Evolutionary conservation across 2,888 invertebrate genomes (phyloP), one percentile per base, ranked within the genome.

Genomic region (Papilio protenor): DNA sequence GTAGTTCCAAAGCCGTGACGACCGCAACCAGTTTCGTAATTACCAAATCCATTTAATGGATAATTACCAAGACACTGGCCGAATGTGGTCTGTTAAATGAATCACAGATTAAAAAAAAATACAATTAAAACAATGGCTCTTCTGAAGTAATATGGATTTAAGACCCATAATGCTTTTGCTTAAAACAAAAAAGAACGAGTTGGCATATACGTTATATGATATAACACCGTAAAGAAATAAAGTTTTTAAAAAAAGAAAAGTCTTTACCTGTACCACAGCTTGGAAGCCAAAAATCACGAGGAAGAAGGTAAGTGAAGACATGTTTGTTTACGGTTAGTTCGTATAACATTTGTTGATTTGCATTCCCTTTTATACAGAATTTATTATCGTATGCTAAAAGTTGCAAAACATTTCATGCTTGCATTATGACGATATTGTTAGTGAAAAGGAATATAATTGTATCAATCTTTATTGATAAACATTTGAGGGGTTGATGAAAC

Each of bases 191-290:
- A 27, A 2, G 2, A 27, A 27, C 27, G 27, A 27, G 1, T 2
- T 27, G 27, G 27, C 27, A 27, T 27, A 27, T n/a, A n/a, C n/a
- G n/a, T n/a, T n/a, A n/a, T n/a, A n/a, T n/a, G n/a, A n/a, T n/a
- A n/a, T 27, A 27, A 27, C 27, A 27, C 1, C 27, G 2, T 27
- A 27, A 27, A 27, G 1, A 27, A 27, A 27, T 27, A 27, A 27
- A 2, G 1, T 27, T 27, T 55, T 2, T 8, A 12, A 23, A 59
- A 59, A 23, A 4, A 59, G 3, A 6, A 23, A 61, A 23, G 16
- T 3, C 14, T 73, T 64, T 64, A 74, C 74, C 74, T 74, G 74
- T 55, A 74, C 59, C 23, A 49, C 57, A 27, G 57, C 73, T 57
- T 59, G 73, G 40, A 73, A 73, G 57, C 57, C 33, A 18, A 59